These are phyloP conservation scores for Trinectes maculatus DNA, from an alignment of 2,113 vertebrate species.

Conservation along the genomic window DNA sequence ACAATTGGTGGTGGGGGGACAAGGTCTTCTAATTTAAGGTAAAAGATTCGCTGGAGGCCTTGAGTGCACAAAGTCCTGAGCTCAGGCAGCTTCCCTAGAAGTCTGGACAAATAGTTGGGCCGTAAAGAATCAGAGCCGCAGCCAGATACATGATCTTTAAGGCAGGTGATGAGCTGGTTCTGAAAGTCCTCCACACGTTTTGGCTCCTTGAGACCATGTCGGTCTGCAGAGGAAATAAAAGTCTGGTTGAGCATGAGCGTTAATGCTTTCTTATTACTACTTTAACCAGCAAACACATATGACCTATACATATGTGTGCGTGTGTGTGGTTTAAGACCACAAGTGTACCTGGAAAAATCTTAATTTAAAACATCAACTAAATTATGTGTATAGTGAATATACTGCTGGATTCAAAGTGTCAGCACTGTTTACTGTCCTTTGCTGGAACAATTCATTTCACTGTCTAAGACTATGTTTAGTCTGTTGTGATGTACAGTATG, in stretches of 20 bases:
- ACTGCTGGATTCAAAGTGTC: background rate
- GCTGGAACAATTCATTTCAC: background rate
- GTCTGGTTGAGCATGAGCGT: background rate
- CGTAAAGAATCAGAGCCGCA: constrained; percentile 77
- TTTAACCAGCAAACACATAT: background rate
- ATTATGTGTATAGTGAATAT: background rate
- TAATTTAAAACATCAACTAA: background rate
- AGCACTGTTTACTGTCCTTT: background rate
- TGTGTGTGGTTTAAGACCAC: background rate
- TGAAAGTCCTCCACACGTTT: constrained; percentile 93
- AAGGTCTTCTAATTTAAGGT: constrained; percentile 94
- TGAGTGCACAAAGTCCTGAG: constrained; percentile 94
- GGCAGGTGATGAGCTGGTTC: constrained; percentile 90
- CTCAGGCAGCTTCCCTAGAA: constrained; percentile 92
- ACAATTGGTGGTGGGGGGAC: constrained; percentile 92
- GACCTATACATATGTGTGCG: background rate
- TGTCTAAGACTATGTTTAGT: constrained; percentile 30
- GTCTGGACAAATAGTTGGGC: constrained; percentile 89
- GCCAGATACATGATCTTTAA: constrained; percentile 90
- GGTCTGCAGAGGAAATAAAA: constrained; percentile 77
- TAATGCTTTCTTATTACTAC: background rate
- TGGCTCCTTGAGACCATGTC: constrained; percentile 92
- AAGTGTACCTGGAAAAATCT: background rate
- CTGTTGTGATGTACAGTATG: constrained; percentile 1
- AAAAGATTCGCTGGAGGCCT: constrained; percentile 95